These are phyloP conservation scores for Dinomys branickii DNA, from an alignment of 2,113 vertebrate genomes.

Conservation along the genomic window DNA sequence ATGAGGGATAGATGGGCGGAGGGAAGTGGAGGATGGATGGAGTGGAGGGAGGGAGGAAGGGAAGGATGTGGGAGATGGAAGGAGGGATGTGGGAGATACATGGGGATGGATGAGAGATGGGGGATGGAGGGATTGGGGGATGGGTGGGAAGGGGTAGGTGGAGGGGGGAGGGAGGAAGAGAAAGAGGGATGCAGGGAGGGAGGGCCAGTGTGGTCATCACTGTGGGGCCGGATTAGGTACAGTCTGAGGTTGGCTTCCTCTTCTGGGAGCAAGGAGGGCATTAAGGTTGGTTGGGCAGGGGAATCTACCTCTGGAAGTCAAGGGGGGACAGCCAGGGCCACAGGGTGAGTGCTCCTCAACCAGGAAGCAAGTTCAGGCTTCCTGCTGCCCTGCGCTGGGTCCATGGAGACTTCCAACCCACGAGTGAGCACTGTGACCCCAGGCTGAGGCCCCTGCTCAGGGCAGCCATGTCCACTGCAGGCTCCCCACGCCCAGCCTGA, in stretches of 20 bases:
- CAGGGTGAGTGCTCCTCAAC: neutral
- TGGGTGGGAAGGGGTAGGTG: neutral
- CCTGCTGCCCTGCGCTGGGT: neutral
- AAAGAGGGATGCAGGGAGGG: neutral
- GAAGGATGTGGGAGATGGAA: neutral
- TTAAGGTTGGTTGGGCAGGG: neutral
- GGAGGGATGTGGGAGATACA: neutral
- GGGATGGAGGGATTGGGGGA: too few relatives aligned
- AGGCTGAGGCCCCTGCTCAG: neutral
- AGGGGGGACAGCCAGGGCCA: neutral
- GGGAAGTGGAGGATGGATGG: too few relatives aligned
- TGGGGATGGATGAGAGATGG: too few relatives aligned
- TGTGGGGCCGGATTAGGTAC: neutral
- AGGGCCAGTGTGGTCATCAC: neutral
- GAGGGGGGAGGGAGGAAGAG: neutral
- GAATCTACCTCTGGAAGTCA: neutral
- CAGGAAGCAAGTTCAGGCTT: neutral
- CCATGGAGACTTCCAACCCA: neutral
- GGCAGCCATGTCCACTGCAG: accelerated
- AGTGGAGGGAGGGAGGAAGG: neutral
- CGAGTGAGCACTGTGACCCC: neutral
- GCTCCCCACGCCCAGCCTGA: neutral
- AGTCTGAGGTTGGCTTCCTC: neutral
- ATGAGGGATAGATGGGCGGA: too few relatives aligned
- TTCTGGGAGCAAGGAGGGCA: neutral